These are phyloP conservation scores for Drosophila robusta DNA, from an alignment of 2,888 invertebrate species.

Conservation along the genomic window DNA sequence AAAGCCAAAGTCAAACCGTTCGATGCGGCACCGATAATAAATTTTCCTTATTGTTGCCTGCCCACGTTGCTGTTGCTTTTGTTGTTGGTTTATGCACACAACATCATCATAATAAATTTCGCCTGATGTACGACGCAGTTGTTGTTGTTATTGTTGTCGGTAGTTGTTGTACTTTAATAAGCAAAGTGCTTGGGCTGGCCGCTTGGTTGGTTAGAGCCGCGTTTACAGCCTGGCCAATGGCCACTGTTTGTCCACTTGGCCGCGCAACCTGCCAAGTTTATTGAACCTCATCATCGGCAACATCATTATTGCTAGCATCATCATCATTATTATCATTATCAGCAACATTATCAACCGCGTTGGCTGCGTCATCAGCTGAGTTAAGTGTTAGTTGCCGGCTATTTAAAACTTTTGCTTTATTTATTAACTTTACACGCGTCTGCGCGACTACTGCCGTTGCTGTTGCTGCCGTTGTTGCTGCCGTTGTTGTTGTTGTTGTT, in stretches of 20 bases:
- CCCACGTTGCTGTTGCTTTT: slow-evolving; percentile 38
- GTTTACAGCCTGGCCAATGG: slow-evolving; percentile 48
- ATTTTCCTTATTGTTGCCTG: slow-evolving; percentile 74
- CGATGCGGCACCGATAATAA: slow-evolving; percentile 77
- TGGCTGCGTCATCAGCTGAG: slow-evolving; percentile 52
- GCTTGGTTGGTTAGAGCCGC: slow-evolving; percentile 64
- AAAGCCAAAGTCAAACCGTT: slow-evolving; percentile 64
- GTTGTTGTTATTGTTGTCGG: slow-evolving; percentile 21
- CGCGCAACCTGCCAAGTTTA: slow-evolving; percentile 66
- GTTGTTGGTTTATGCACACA: slow-evolving; percentile 66
- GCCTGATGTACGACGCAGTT: slow-evolving; percentile 65
- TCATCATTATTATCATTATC: slow-evolving; percentile 8
- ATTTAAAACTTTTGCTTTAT: slow-evolving; percentile 60
- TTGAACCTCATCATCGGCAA: slow-evolving; percentile 57
- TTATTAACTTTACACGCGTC: slow-evolving; percentile 58
- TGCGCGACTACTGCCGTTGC: slow-evolving; percentile 1
- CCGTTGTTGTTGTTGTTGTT: slow-evolving; percentile 8
- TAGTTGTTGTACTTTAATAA: slow-evolving; percentile 71
- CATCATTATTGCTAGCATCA: slow-evolving; percentile 9
- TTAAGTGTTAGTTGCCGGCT: slow-evolving; percentile 63
- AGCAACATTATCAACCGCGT: slow-evolving; percentile 25
- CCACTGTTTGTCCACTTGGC: slow-evolving; percentile 69
- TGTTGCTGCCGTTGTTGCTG: slow-evolving; percentile 2
- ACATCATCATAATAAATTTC: slow-evolving; percentile 80
- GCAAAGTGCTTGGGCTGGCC: slow-evolving; percentile 79